These are phyloP conservation scores for Apis florea DNA, from an alignment of 1,140 invertebrate species.

Conservation along the genomic window DNA sequence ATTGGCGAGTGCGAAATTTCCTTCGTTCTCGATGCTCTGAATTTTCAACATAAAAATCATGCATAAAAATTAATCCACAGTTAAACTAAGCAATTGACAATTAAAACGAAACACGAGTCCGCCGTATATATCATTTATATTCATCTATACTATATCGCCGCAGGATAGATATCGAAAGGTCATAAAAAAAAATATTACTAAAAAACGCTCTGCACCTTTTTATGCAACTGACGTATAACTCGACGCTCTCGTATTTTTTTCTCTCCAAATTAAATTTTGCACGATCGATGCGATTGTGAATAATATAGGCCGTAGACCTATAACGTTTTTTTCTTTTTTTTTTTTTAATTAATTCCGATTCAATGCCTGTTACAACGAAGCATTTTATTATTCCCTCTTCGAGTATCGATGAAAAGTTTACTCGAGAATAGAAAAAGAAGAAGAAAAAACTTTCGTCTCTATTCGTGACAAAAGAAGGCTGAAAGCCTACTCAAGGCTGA, in stretches of 20 bases:
- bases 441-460: slow-evolving; percentile 29
- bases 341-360: neutral
- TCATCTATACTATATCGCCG: no score
- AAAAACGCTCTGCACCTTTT: neutral
- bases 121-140: neutral
- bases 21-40: neutral
- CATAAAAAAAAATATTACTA: slow-evolving; percentile 13
- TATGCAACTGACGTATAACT: neutral
- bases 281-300: neutral
- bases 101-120: slow-evolving; percentile 16
- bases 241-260: neutral
- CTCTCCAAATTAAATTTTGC: neutral
- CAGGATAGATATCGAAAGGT: slow-evolving; percentile 23
- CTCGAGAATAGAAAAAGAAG: neutral
- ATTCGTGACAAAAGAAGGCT: slow-evolving; percentile 16
- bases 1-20: neutral
- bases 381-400: neutral
- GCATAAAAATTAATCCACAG: slow-evolving; percentile 28
- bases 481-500: slow-evolving; percentile 36
- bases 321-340: no score
- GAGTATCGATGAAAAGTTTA: slow-evolving; percentile 20
- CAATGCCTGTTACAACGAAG: no score
- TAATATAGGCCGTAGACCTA: neutral
- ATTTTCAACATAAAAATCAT: neutral
- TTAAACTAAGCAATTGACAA: neutral